Evolutionary conservation across 1,140 invertebrate species (phyloP), one percentile per base, ranked within the genome.

Genomic region (Acromyrmex charruanus): DNA sequence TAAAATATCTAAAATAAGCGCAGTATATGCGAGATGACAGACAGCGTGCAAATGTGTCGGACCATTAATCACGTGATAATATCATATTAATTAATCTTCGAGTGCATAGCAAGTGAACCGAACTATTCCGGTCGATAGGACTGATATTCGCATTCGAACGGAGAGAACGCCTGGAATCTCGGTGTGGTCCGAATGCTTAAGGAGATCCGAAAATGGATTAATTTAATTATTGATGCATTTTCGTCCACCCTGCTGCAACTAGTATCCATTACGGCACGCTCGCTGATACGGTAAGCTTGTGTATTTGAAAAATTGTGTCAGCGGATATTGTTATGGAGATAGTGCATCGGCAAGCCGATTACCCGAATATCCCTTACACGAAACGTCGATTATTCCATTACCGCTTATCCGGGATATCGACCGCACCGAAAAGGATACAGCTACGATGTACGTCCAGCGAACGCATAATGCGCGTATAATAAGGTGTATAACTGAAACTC

Each of bases 381-480:
- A 87, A 88, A 90, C 87, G 75, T 91, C 87, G 89, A 90, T 90
- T 90, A 91, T 85, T 90, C 85, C 87, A 90, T 90, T 91, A 90
- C 65, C 81, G 77, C 77, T 90, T 91, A 90, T 90, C 87, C 89
- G 77, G 55, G 21, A 31, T 82, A 91, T 91, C 74, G 87, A 91
- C 88, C 87, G 77, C 21, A 12, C 25, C 35, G 51, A 82, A 88
- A 84, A 66, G 86, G 69, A 90, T 77, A 86, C 81, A 44, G 16
- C 14, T 35, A 12, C 35, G 71, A 74, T 77, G n/a, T 55, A 61
- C 75, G 28, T 55, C 31, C 39, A 25, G 18, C 16, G n/a, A 71
- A 68, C 85, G 49, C 65, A 89, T 87, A 89, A 88, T 74, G 49
- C 81, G 16, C 66, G 49, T 81, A 90, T 90, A 90, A 87, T 88